Evolutionary conservation across 1,140 invertebrate species (phyloP).

Genomic region (Limonius californicus): DNA sequence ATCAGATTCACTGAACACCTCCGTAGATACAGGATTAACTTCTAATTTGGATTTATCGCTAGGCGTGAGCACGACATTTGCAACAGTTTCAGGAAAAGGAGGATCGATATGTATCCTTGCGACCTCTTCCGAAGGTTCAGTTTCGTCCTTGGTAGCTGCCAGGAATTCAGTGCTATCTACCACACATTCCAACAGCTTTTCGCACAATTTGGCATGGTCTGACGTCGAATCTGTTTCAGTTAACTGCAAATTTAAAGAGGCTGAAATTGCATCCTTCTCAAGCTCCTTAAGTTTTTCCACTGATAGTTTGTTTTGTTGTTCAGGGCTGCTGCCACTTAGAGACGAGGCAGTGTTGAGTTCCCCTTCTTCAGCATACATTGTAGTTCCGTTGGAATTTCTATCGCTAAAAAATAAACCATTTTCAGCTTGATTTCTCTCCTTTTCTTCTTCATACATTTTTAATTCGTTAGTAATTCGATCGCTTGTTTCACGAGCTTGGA

Average conservation of each 20-base stretch:
- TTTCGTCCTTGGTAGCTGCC: constrained; percentile 30
- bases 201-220: constrained; percentile 47
- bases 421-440: background rate
- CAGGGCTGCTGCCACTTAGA: background rate
- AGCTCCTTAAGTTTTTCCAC: background rate
- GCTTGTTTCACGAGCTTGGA: constrained; percentile 50
- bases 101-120: constrained; percentile 12
- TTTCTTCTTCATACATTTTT: constrained; percentile 37
- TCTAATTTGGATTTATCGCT: constrained; percentile 8
- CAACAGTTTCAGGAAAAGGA: constrained; percentile 26
- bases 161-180: constrained; percentile 39
- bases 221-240: background rate
- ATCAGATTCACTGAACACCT: constrained; percentile 31
- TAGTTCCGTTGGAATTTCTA: background rate
- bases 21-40: constrained; percentile 10
- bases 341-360: background rate
- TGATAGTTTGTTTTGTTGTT: background rate
- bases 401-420: background rate
- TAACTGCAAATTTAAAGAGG: background rate
- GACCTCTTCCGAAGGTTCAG: constrained; percentile 32
- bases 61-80: constrained; percentile 33
- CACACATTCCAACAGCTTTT: constrained; percentile 47
- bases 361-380: background rate
- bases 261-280: background rate
- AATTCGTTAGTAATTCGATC: constrained; percentile 53